A percentile compares a stretch with the other conserved stretches of the same genome.
Conservation (phyloP, 2,888 invertebrate species). For the Ceraclea dissimilis region DNA sequence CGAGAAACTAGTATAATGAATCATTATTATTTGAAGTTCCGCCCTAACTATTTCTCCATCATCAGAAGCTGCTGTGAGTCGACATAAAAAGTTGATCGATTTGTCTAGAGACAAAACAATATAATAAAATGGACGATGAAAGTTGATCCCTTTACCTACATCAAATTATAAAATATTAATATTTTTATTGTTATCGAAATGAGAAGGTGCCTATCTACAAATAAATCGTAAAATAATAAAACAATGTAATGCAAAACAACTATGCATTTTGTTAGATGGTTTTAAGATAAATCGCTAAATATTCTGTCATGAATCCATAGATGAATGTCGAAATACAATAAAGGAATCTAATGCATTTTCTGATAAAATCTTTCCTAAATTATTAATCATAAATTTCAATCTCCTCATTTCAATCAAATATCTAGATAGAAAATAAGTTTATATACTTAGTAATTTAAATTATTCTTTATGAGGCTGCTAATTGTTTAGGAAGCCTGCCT, state of each 20-base stretch:
- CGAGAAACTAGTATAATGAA: no score
- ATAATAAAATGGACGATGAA: constrained; percentile 24
- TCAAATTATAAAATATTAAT: constrained; percentile 14
- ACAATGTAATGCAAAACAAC: background rate
- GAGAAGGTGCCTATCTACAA: background rate
- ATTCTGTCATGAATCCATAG: background rate
- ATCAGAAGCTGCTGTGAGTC: constrained; percentile 25
- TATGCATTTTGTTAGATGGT: background rate
- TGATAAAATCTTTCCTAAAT: background rate
- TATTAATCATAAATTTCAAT: no score
- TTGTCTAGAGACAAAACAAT: constrained; percentile 22
- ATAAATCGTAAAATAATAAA: background rate
- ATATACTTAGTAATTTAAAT: no score
- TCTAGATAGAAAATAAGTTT: no score
- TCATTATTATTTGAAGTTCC: no score
- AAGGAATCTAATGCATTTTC: background rate
- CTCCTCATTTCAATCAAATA: no score
- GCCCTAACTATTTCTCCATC: no score
- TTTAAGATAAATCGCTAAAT: background rate
- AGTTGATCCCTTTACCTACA: constrained; percentile 22
- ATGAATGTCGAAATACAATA: background rate
- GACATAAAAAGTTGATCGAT: constrained; percentile 24
- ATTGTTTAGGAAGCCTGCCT: no score
- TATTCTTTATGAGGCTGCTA: no score
- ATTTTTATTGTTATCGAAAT: constrained; percentile 11